Evolutionary conservation across 2,888 invertebrate species (phyloP), one percentile per base, ranked within the genome.

Genomic region (Epistrophella euchroma): DNA sequence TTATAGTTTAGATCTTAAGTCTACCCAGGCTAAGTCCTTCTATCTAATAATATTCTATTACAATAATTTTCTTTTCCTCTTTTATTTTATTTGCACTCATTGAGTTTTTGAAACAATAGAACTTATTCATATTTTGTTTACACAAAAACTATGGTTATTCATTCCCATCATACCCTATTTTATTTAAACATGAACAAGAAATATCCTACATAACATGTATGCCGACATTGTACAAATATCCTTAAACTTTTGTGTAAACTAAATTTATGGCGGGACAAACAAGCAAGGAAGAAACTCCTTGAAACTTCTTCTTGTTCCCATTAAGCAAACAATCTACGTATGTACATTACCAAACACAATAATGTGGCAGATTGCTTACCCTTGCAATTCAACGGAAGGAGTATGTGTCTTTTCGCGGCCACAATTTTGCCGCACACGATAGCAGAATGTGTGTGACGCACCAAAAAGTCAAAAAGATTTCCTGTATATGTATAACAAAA

Each of bases 161-260:
- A 32, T 55, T 58, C 58, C 35, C 35, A 28, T 35, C 35, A 19
- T 37, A 35, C 19, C 13, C 2, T 17, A 10, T 35, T n/a, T 43
- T 22, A 43, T 43, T 62, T 62, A n/a, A 25, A 32, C 17, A 45
- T 37, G 32, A 2, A 45, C 71, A 71, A 64, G 43, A 64, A 79
- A 74, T 74, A 81, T 74, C 70, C 40, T 32, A 6, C 32, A 32
- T 28, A 45, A 22, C 81, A 60, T 81, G 70, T 73, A 76, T 66
- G 55, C 19, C 37, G 22, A 15, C 72, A 74, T 19, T 81, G 62
- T 68, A 43, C 74, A 87, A 79, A 83, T 79, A 87, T 83, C 82
- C 85, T 86, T 83, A 77, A 88, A 88, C 84, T 88, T 88, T 83
- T 88, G 86, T 75, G 81, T 64, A 88, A 88, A 88, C 86, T 78